Conservation (phyloP, 2,888 invertebrate species). For the Drosophila kambysellisi region DNA sequence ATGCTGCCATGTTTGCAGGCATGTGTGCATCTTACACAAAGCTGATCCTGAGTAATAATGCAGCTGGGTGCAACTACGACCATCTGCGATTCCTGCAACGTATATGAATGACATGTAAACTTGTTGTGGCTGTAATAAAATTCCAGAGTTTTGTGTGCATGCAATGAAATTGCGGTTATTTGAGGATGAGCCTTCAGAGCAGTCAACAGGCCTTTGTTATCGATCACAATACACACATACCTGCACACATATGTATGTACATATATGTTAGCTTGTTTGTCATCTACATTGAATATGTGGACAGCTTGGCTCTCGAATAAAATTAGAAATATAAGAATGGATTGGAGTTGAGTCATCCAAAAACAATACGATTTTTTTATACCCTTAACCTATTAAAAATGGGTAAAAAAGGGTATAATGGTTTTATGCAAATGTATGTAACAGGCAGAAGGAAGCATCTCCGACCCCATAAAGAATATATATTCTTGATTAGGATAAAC, state of each 20-base stretch:
- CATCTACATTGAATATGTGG: background rate
- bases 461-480: too few relatives aligned
- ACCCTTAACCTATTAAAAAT: too few relatives aligned
- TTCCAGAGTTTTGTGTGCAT: slow-evolving; percentile 41
- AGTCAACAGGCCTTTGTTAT: slow-evolving; percentile 3
- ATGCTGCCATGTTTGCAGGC: background rate
- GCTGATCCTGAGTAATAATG: slow-evolving; percentile 56
- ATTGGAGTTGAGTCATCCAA: background rate
- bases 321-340: background rate
- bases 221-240: slow-evolving; percentile 9
- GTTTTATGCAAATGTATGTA: too few relatives aligned
- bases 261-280: background rate
- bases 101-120: slow-evolving; percentile 63
- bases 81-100: slow-evolving; percentile 29
- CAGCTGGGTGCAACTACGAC: slow-evolving; percentile 48
- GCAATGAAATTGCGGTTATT: slow-evolving; percentile 30
- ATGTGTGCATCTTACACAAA: slow-evolving; percentile 43
- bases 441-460: too few relatives aligned
- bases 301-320: background rate
- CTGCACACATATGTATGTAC: background rate
- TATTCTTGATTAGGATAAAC: too few relatives aligned
- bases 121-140: slow-evolving; percentile 69
- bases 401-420: too few relatives aligned
- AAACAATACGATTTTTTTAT: background rate
- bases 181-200: slow-evolving; percentile 3